Evolutionary conservation across 2,797 vertebrate genomes (phyloP).

Genomic region (Astyanax mexicanus): DNA sequence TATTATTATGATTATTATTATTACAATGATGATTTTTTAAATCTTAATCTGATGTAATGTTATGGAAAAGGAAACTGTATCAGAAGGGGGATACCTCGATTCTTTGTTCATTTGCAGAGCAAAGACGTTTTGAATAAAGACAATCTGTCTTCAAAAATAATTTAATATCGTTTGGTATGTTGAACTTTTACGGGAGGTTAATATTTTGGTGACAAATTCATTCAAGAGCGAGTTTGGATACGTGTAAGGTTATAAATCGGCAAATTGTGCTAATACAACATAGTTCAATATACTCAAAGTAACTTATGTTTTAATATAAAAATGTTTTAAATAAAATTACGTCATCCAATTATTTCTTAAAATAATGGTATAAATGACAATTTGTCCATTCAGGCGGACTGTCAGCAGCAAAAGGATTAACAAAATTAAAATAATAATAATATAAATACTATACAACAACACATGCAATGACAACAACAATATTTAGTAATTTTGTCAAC

Average conservation of each 20-base stretch:
- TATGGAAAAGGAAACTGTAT: conserved; percentile 87
- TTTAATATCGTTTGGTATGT: conserved; percentile 63
- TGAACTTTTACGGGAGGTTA: conserved; percentile 46
- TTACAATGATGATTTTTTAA: conserved; percentile 60
- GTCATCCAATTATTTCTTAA: too few relatives aligned
- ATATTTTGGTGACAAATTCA: neutral
- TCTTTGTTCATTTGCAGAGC: conserved; percentile 93
- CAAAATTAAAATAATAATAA: neutral
- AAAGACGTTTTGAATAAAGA: conserved; percentile 98
- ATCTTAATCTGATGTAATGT: conserved; percentile 87
- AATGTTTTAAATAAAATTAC: too few relatives aligned
- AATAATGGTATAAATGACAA: too few relatives aligned
- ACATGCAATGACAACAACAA: neutral
- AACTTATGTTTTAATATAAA: too few relatives aligned
- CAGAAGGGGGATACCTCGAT: conserved; percentile 91
- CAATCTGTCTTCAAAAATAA: conserved; percentile 91
- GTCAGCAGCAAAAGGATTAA: neutral
- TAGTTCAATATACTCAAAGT: neutral
- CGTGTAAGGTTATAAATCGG: neutral
- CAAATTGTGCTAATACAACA: neutral
- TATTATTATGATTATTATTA: conserved; percentile 26
- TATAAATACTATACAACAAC: neutral
- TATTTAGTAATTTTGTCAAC: neutral
- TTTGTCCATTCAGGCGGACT: too few relatives aligned
- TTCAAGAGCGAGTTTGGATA: too few relatives aligned